phyloP scores from a whole-genome alignment of 1,140 invertebrate genomes.

The Diploscapter pachys region DNA sequence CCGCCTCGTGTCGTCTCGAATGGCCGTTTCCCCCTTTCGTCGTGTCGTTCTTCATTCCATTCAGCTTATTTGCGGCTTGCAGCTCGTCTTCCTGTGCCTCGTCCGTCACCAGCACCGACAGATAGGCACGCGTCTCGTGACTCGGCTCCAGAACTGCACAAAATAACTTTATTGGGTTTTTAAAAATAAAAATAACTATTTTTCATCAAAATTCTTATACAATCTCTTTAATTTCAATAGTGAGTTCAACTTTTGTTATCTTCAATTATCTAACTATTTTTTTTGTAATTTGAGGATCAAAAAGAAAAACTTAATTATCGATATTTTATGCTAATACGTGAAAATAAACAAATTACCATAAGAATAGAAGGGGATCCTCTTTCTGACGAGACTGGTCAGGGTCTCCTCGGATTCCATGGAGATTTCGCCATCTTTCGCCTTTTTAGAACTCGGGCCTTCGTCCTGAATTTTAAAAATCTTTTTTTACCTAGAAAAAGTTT shows the following conservation, averaged over 20 bases:
- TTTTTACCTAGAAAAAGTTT: neutral
- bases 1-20: too few species aligned
- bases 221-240: too few species aligned
- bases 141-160: constrained; percentile 5
- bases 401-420: constrained; percentile 20
- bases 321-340: neutral
- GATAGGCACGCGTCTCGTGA: constrained; percentile 2
- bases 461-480: neutral
- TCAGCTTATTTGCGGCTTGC: too few species aligned
- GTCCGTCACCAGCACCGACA: constrained; percentile 6
- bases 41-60: too few species aligned
- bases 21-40: too few species aligned
- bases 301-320: too few species aligned
- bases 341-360: constrained; percentile 1
- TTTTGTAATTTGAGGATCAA: too few species aligned
- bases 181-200: neutral
- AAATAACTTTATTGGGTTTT: neutral
- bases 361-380: neutral
- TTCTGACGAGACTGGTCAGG: constrained; percentile 14
- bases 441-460: neutral
- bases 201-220: too few species aligned
- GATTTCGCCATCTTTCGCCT: constrained; percentile 10
- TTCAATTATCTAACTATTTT: too few species aligned
- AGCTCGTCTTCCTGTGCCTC: constrained; percentile 6
- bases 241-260: too few species aligned